These are phyloP conservation scores for Podarcis muralis DNA, from an alignment of 2,113 vertebrate species.

Conservation along the genomic window DNA sequence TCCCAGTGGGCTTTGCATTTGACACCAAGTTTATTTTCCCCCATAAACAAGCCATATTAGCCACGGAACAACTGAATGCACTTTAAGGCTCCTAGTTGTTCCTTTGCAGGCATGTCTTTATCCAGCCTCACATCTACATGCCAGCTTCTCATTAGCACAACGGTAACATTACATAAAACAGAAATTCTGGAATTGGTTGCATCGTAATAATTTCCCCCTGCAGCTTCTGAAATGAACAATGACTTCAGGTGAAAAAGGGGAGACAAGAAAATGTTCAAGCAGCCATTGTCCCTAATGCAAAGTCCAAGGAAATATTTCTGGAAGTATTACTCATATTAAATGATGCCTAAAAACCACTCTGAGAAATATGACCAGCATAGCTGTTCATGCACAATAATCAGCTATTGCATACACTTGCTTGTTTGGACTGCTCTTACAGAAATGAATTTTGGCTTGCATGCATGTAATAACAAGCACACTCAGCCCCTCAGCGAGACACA, in stretches of 20 bases:
- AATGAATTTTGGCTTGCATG: not conserved
- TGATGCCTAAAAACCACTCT: not conserved
- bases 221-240: not conserved
- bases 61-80: too few species aligned
- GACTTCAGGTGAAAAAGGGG: not conserved
- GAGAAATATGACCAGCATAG: not conserved
- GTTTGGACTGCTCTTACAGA: not conserved
- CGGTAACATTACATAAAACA: too few species aligned
- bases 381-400: not conserved
- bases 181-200: not conserved
- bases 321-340: not conserved
- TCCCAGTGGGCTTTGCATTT: too few species aligned
- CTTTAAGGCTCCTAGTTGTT: too few species aligned
- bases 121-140: too few species aligned
- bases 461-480: not conserved
- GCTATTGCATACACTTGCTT: not conserved
- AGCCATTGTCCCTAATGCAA: too few species aligned
- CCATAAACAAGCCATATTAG: too few species aligned
- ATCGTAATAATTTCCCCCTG: not conserved
- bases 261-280: not conserved
- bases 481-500: not conserved
- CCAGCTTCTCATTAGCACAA: too few species aligned
- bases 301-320: not conserved
- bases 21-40: too few species aligned
- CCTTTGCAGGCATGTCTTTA: too few species aligned